Conservation (phyloP, 2,113 vertebrate genomes). For the Coturnix japonica region DNA sequence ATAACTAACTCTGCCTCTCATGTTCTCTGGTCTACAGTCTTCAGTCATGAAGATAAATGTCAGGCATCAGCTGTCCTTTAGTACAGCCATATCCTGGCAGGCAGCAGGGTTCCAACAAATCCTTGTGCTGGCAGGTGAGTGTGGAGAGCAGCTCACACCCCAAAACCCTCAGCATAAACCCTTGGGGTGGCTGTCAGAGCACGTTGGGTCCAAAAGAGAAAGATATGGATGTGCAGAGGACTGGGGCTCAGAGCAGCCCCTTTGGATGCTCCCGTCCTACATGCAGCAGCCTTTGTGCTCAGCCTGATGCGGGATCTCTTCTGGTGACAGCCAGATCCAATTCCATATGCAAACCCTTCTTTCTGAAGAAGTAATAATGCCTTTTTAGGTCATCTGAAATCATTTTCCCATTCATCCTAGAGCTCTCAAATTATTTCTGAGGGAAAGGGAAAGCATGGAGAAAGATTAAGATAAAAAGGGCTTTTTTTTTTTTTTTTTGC, state of each 20-base stretch:
- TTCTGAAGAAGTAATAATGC: background rate
- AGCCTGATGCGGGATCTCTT: background rate
- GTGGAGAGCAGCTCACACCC: background rate
- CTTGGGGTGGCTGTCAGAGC: background rate
- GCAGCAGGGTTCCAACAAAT: background rate
- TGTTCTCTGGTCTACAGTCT: slow-evolving; percentile 64
- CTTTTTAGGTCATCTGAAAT: slow-evolving; percentile 10
- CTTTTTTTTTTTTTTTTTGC: background rate
- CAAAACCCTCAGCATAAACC: background rate
- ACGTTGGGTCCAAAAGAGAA: background rate
- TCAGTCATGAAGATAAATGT: slow-evolving; percentile 77
- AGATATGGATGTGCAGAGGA: fast-evolving
- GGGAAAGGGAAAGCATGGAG: background rate
- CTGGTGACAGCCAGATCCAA: fast-evolving
- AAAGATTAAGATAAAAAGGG: background rate
- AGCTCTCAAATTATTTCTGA: background rate
- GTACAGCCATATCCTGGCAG: background rate
- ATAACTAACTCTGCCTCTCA: slow-evolving; percentile 72
- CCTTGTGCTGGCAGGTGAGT: background rate
- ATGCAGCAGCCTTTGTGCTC: too few relatives aligned
- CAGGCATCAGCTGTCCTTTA: slow-evolving; percentile 59
- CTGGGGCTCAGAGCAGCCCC: background rate
- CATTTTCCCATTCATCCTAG: background rate
- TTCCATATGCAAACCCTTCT: background rate
- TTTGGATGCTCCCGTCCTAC: background rate